Percentiles rank a stretch among this genome's conserved stretches.
Conservation (phyloP, 2,113 vertebrate species). For the Oophaga pumilio region DNA sequence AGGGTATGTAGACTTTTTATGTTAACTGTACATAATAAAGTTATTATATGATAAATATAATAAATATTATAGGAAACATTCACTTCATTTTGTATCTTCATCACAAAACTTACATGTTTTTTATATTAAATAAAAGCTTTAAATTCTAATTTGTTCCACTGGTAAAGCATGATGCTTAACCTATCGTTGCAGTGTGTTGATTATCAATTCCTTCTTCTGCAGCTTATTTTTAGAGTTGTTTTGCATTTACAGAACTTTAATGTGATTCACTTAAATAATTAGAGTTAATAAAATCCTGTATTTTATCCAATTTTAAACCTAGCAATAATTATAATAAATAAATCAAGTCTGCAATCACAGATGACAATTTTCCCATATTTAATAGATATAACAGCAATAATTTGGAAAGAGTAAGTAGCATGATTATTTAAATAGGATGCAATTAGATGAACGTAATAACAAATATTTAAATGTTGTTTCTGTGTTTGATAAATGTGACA, state of each 20-base stretch:
- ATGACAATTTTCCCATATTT: slow-evolving; percentile 66
- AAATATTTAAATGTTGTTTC: slow-evolving; percentile 58
- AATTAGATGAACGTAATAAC: slow-evolving; percentile 48
- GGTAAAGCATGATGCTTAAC: not conserved
- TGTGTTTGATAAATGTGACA: slow-evolving; percentile 52
- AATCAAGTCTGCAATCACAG: slow-evolving; percentile 68
- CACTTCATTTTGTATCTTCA: too few species aligned
- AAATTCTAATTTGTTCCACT: not conserved
- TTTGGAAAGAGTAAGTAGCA: slow-evolving; percentile 55
- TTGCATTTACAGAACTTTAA: slow-evolving; percentile 47
- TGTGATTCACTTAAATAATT: slow-evolving; percentile 66
- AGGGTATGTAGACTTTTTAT: too few species aligned
- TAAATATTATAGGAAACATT: too few species aligned
- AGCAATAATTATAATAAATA: slow-evolving; percentile 65
- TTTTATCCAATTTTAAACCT: slow-evolving; percentile 64
- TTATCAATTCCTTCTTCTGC: slow-evolving; percentile 1
- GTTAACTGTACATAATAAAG: too few species aligned
- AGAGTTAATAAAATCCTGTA: slow-evolving; percentile 64
- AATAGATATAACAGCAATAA: slow-evolving; percentile 58
- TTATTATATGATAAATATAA: too few species aligned
- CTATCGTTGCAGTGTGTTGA: not conserved
- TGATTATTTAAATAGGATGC: slow-evolving; percentile 57
- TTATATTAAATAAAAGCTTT: not conserved
- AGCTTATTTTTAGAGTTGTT: slow-evolving; percentile 43
- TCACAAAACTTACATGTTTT: not conserved